phyloP scores from a whole-genome alignment of 2,797 vertebrate species.

The Manis pentadactyla region DNA sequence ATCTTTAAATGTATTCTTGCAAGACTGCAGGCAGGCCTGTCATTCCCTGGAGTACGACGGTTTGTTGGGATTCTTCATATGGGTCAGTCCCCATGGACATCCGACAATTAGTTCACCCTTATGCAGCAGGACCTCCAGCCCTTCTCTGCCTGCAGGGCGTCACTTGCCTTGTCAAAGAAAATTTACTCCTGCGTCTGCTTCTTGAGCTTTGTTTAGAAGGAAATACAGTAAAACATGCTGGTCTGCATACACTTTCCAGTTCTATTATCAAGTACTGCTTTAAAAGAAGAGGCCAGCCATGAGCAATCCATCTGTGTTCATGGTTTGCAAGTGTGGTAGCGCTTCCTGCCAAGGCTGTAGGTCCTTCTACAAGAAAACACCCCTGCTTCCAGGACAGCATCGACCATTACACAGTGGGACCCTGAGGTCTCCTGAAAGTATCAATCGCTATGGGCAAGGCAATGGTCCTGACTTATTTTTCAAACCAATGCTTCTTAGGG shows the following conservation, averaged over 20 bases:
- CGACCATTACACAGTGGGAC: background rate
- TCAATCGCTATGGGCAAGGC: background rate
- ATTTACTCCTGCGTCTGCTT: background rate
- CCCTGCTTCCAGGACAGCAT: slow-evolving; percentile 60
- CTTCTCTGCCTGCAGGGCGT: background rate
- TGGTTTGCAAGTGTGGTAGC: background rate
- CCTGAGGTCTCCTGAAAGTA: background rate
- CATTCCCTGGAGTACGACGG: background rate
- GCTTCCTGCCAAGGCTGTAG: background rate
- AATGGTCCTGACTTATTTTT: background rate
- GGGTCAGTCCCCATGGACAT: too few relatives aligned
- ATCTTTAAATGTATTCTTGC: background rate
- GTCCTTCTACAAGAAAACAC: slow-evolving; percentile 53
- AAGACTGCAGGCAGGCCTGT: background rate
- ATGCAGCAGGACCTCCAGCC: background rate
- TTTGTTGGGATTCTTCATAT: background rate
- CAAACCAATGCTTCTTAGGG: background rate
- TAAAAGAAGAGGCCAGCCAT: background rate
- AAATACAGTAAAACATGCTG: background rate
- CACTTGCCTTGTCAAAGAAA: background rate
- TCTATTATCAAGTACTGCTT: slow-evolving; percentile 11
- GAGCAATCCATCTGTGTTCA: slow-evolving; percentile 38
- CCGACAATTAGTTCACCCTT: too few relatives aligned
- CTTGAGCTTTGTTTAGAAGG: background rate
- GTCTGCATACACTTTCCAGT: slow-evolving; percentile 7